Evolutionary conservation across 2,888 invertebrate genomes (phyloP), one percentile per base, ranked within the genome.

Genomic region (Deroplatys truncata): DNA sequence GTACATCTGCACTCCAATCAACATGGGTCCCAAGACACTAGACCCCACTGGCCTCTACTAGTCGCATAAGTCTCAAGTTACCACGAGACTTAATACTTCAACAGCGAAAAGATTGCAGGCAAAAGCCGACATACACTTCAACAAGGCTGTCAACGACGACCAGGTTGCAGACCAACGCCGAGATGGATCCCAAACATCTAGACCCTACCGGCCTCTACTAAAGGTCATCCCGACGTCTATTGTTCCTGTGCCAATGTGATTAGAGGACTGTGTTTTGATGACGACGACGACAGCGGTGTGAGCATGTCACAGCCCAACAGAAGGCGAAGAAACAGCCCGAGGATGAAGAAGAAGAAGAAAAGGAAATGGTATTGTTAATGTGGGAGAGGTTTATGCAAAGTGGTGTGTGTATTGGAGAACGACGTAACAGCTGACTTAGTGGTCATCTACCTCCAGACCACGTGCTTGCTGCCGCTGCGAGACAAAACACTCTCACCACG

Each of bases 31-130:
- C 82, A 56, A 86, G 28, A 86, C 86, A 2, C n/a, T 86, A 16
- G 86, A 86, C 49, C 86, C 86, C 28, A 86, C 86, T 31, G 86
- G 86, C 29, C 31, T 86, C 2, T 86, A 86, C 86, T 86, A 86
- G 82, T 85, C 85, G 0, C n/a, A 1, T n/a, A 28, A 28, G 85
- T 85, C 49, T 43, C 56, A 72, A 20, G 25, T 72, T 72, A 43
- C 43, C 43, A 43, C 56, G 25, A 72, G 56, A 72, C 56, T 35
- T 35, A n/a, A 8, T 10, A 7, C 56, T 72, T 7, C 20, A 7
- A 72, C 56, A 72, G 4, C 56, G 56, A 20, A 43, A 1, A 35
- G 2, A 43, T 7, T 43, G 35, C 13, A 43, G 43, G 43, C 43
- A 35, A 35, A 35, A 4, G 35, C 35, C 35, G 35, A 35, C 35